phyloP scores from a whole-genome alignment of 2,797 vertebrate genomes.

The Melopsittacus undulatus region DNA sequence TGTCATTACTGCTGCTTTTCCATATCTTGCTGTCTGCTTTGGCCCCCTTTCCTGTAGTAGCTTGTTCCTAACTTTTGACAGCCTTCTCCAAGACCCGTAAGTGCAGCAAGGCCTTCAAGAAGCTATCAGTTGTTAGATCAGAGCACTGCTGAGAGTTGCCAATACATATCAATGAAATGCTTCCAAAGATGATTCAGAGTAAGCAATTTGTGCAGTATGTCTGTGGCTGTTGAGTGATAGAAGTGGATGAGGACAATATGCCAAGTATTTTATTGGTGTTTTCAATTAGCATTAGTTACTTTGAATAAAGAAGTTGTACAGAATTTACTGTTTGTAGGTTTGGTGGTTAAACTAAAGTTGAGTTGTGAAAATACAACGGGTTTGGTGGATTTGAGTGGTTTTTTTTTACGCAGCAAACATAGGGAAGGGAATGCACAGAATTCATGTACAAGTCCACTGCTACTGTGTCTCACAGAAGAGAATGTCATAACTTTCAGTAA shows the following conservation, averaged over 20 bases:
- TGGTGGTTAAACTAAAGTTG: background rate
- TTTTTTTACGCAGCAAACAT: background rate
- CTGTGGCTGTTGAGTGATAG: background rate
- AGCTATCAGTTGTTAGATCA: background rate
- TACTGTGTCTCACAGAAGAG: background rate
- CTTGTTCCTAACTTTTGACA: background rate
- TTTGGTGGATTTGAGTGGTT: background rate
- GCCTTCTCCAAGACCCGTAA: background rate
- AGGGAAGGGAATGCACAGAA: background rate
- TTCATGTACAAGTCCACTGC: background rate
- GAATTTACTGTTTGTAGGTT: background rate
- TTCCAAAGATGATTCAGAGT: background rate
- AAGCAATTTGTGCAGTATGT: background rate
- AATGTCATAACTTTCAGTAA: rapidly evolving
- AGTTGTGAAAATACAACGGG: rapidly evolving
- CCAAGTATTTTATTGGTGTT: background rate
- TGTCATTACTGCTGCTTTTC: background rate
- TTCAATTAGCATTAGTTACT: background rate
- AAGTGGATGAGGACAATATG: background rate
- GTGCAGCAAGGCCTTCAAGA: background rate
- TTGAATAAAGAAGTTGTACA: background rate
- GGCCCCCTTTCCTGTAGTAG: background rate
- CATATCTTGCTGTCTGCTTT: background rate
- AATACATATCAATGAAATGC: rapidly evolving
- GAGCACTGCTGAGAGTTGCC: rapidly evolving